Base-by-base conservation (phyloP, 2,113 vertebrate species). In the Myocastor coypus region DNA sequence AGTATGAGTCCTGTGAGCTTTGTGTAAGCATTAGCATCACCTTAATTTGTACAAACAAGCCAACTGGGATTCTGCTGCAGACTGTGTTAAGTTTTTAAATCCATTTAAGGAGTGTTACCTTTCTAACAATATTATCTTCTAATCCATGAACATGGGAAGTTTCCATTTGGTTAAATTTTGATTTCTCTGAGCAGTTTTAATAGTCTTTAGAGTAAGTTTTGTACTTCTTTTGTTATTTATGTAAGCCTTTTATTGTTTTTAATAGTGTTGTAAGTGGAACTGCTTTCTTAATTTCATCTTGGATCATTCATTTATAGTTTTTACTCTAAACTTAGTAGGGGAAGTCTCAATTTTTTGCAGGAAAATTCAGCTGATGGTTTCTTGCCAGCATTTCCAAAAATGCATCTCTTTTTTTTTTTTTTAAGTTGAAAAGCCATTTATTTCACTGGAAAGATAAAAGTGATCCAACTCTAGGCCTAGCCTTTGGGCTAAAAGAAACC, bases 241-340 rank as follows among this genome's bases (percentile, higher is more conserved):
- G 75, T 66, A 92, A 71, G 26, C 77, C 63, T 69, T n/a, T 69
- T 69, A 69, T 89, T 73, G 20, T 55, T 94, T 73, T 66, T 75
- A 16, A 59, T 87, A 9, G 28, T 81, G 80, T 42, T 75, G 16
- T 82, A 82, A 86, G 55, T 78, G 66, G 17, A 86, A 69, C 73
- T 89, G 7, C 61, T 78, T 82, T 61, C 46, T 71, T 40, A 63
- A 83, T 93, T 92, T 95, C 28, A 81, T 46, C 71, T 83, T 83
- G 32, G 14, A n/a, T 85, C 32, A 59, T 91, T 64, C 12, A 75
- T 50, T 89, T 78, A 61, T 34, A 66, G n/a, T 37, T 85, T 55
- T 87, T 81, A 80, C 7, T 97, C 37, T 71, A 50, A 2, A 50
- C 22, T 66, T 57, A 22, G 28, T 14, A 61, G n/a, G 57, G 10